These are phyloP conservation scores for Heliconius hewitsoni DNA, from an alignment of 1,140 invertebrate species.

Conservation along the genomic window DNA sequence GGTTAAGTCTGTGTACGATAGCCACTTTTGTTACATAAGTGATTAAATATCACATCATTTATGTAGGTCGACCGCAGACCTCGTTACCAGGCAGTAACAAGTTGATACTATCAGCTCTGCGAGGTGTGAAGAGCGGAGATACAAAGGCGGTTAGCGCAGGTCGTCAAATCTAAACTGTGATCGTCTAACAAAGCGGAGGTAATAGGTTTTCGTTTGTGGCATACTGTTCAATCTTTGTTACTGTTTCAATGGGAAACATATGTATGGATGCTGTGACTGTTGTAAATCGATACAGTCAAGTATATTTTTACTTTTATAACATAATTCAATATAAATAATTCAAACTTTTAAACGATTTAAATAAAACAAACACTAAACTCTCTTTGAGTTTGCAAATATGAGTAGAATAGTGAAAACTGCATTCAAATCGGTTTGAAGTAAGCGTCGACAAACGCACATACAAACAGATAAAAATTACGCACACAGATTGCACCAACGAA, in stretches of 20 bases:
- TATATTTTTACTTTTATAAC: no score
- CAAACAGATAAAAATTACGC: no score
- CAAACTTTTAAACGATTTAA: no score
- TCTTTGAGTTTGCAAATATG: no score
- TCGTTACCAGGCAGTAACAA: slow-evolving; percentile 43
- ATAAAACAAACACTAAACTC: no score
- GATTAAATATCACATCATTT: slow-evolving; percentile 29
- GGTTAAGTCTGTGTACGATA: not conserved
- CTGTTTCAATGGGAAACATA: not conserved
- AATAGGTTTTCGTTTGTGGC: slow-evolving; percentile 12
- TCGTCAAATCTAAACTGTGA: slow-evolving; percentile 40
- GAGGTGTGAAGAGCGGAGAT: slow-evolving; percentile 52
- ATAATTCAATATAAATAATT: no score
- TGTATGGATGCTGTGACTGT: not conserved
- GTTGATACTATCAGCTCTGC: slow-evolving; percentile 45
- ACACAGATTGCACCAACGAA: no score
- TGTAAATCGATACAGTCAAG: not conserved
- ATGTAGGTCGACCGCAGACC: slow-evolving; percentile 42
- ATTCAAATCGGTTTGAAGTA: no score
- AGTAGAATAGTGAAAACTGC: no score
- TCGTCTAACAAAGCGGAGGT: slow-evolving; percentile 20
- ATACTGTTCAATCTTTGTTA: not conserved
- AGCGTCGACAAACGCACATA: no score
- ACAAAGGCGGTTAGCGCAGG: slow-evolving; percentile 45
- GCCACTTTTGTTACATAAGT: not conserved